These are phyloP conservation scores for Nipponia nippon DNA, from an alignment of 2,113 vertebrate species.

Conservation along the genomic window DNA sequence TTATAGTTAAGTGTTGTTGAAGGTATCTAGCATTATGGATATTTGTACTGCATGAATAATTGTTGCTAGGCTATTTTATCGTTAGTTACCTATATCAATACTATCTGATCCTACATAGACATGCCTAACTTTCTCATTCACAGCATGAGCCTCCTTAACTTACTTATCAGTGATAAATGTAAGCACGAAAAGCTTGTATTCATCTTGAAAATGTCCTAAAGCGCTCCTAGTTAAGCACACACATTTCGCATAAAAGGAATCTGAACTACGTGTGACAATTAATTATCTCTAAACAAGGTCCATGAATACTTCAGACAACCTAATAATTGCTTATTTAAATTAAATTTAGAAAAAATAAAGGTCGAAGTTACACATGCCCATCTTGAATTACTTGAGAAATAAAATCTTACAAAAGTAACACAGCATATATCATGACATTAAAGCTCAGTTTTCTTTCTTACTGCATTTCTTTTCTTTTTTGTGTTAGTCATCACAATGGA, in stretches of 20 bases:
- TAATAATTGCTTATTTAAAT: constrained; percentile 10
- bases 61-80: not conserved
- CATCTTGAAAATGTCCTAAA: not conserved
- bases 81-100: not conserved
- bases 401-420: not conserved
- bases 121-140: not conserved
- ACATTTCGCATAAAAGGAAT: not conserved
- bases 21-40: not conserved
- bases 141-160: not conserved
- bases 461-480: not conserved
- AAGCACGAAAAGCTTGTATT: not conserved
- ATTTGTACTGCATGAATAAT: not conserved
- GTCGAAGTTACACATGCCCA: not conserved
- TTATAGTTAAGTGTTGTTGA: not conserved
- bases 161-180: not conserved
- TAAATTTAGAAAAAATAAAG: not conserved
- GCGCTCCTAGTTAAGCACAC: not conserved
- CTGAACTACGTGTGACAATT: not conserved
- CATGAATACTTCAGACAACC: not conserved
- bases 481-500: not conserved
- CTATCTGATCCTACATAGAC: not conserved
- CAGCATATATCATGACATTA: not conserved
- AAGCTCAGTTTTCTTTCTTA: not conserved
- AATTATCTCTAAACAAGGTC: constrained; percentile 24
- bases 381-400: not conserved